Conservation (phyloP, 2,113 vertebrate genomes). For the Callaeas wilsoni region DNA sequence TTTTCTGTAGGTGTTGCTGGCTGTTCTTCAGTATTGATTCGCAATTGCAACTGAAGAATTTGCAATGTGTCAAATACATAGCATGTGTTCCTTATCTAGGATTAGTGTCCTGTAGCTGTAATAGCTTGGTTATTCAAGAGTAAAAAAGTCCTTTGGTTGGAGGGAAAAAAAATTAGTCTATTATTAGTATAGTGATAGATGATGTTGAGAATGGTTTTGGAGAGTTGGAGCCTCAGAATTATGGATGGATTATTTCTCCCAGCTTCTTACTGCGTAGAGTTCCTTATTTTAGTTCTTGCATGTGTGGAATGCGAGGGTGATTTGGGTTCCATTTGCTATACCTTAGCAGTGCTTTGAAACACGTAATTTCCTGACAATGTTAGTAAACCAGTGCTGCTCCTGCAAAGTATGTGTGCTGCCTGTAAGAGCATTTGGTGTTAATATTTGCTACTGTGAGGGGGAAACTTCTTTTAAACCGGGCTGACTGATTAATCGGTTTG, state of each 20-base stretch:
- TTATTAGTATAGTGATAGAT: not conserved
- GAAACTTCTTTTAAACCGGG: not conserved
- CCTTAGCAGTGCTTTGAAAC: not conserved
- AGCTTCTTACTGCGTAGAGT: not conserved
- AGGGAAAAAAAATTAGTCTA: not conserved
- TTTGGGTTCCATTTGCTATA: not conserved
- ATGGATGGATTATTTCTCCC: not conserved
- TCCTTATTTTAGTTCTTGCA: not conserved
- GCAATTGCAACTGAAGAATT: not conserved
- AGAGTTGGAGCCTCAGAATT: not conserved
- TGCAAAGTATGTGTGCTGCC: not conserved
- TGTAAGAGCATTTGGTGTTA: not conserved
- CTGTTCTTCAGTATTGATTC: not conserved
- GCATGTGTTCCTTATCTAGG: not conserved
- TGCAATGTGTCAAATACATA: not conserved
- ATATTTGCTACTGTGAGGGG: not conserved
- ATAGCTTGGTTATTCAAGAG: not conserved
- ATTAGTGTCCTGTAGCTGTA: not conserved
- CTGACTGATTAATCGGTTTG: not conserved
- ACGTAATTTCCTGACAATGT: not conserved
- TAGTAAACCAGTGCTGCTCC: not conserved
- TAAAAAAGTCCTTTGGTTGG: not conserved
- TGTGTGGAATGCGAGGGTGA: not conserved
- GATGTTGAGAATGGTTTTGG: not conserved
- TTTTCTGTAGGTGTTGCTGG: not conserved